Evolutionary conservation across 1,140 invertebrate genomes (phyloP).

Genomic region (Hetaerina americana): DNA sequence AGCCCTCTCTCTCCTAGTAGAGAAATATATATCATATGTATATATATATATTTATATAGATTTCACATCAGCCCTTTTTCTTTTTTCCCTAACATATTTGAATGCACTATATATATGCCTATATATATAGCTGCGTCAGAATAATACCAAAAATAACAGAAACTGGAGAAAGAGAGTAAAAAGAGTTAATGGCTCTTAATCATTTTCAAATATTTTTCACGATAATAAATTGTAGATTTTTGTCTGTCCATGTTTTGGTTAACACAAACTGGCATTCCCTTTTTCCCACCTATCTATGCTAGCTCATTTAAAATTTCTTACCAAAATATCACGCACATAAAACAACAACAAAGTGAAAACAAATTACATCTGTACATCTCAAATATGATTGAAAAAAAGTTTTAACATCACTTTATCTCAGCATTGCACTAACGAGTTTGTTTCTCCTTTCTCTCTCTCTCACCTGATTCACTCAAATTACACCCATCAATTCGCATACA

Average conservation of each 20-base stretch:
- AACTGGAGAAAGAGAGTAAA: neutral
- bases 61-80: neutral
- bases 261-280: neutral
- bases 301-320: neutral
- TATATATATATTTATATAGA: neutral
- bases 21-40: neutral
- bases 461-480: too few species aligned
- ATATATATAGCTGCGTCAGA: neutral
- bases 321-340: neutral
- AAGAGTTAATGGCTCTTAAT: neutral
- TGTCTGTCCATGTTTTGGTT: neutral
- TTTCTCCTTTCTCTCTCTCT: neutral
- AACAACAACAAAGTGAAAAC: neutral
- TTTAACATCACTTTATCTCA: neutral
- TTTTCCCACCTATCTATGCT: neutral
- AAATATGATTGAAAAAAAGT: neutral
- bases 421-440: neutral
- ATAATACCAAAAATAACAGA: constrained; percentile 1
- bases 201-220: neutral
- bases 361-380: neutral
- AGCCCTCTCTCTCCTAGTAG: neutral
- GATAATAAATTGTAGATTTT: neutral
- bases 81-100: neutral
- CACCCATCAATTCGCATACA: too few species aligned
- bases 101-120: constrained; percentile 1